Evolutionary conservation across 1,140 invertebrate genomes (phyloP).

Genomic region (Phthorimaea operculella): DNA sequence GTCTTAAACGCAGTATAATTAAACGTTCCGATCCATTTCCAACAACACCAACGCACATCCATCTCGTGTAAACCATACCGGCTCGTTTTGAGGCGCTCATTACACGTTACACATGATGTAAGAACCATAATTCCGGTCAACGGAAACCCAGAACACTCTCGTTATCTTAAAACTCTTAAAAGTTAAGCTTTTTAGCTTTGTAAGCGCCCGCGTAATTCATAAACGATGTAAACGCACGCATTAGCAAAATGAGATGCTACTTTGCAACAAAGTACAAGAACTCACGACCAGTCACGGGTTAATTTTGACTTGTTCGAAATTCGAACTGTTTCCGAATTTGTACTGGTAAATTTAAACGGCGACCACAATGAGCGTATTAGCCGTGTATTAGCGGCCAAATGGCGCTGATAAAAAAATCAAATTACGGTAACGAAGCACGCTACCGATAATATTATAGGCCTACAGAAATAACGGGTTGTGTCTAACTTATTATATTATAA

Average conservation of each 20-base stretch:
- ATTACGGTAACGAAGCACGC: conserved; percentile 61
- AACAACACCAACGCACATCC: conserved; percentile 23
- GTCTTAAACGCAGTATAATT: conserved; percentile 25
- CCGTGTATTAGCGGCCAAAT: conserved; percentile 54
- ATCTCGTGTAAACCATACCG: conserved; percentile 13
- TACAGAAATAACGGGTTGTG: conserved; percentile 52
- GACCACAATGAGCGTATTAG: not conserved
- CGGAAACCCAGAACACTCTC: conserved; percentile 11
- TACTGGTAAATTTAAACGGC: not conserved
- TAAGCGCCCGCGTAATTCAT: conserved; percentile 19
- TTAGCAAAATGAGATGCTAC: conserved; percentile 47
- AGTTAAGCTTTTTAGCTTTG: conserved; percentile 15
- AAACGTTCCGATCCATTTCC: conserved; percentile 17
- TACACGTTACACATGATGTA: conserved; percentile 10
- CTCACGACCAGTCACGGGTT: conserved; percentile 42
- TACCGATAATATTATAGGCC: conserved; percentile 33
- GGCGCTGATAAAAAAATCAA: conserved; percentile 59
- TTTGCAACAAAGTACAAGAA: conserved; percentile 50
- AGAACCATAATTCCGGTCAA: conserved; percentile 20
- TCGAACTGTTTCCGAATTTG: not conserved
- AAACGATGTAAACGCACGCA: conserved; percentile 22
- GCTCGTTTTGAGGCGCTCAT: conserved; percentile 10
- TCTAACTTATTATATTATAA: conserved; percentile 62
- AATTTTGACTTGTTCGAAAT: conserved; percentile 27
- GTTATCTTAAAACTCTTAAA: conserved; percentile 29